A percentile compares a stretch with the other conserved stretches of the same genome.
phyloP scores from a whole-genome alignment of 2,113 vertebrate genomes.

The Vicugna pacos region DNA sequence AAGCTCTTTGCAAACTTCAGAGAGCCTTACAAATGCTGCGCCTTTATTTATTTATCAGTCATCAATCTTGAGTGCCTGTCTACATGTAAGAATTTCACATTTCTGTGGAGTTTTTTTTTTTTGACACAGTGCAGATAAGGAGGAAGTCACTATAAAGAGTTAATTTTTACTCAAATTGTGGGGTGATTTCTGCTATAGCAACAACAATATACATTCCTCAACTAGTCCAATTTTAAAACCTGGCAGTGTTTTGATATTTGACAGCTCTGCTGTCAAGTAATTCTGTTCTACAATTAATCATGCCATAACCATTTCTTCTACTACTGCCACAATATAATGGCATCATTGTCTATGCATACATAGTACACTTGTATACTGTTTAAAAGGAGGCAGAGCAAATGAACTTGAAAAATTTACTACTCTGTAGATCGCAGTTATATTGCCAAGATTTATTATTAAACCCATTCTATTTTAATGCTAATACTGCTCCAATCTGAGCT shows the following conservation, averaged over 20 bases:
- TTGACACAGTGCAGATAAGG: constrained; percentile 22
- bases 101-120: constrained; percentile 28
- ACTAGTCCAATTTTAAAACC: constrained; percentile 71
- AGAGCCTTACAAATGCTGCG: constrained; percentile 31
- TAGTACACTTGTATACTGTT: constrained; percentile 51
- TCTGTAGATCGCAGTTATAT: constrained; percentile 39
- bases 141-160: constrained; percentile 59
- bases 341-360: constrained; percentile 32
- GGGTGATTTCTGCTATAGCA: constrained; percentile 59
- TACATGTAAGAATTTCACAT: constrained; percentile 36
- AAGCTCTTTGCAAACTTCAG: constrained; percentile 60
- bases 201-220: constrained; percentile 67
- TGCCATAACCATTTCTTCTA: constrained; percentile 67
- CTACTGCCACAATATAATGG: constrained; percentile 55
- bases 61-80: constrained; percentile 50
- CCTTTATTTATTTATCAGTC: constrained; percentile 67
- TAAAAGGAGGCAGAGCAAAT: constrained; percentile 67
- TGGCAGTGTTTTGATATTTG: constrained; percentile 64
- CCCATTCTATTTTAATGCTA: constrained; percentile 36
- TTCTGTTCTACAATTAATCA: constrained; percentile 79
- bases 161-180: constrained; percentile 68
- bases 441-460: constrained; percentile 54
- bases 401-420: constrained; percentile 69
- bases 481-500: constrained; percentile 44
- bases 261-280: constrained; percentile 75